Base-by-base conservation (phyloP, 1,140 invertebrate genomes). In the Drosophila ficusphila region DNA sequence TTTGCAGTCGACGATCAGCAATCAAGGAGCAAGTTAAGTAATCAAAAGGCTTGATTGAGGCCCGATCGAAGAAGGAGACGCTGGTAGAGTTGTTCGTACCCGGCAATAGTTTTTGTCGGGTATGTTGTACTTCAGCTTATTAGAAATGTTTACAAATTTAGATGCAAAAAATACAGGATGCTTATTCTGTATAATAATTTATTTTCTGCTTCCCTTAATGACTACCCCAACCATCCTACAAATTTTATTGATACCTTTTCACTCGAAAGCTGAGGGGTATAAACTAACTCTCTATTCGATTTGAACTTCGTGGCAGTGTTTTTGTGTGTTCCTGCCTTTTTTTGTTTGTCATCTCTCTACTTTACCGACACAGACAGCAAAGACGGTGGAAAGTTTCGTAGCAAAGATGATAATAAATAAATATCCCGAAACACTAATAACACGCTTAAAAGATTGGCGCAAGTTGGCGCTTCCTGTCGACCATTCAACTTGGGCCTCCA, bases 401-500 rank as follows among this genome's bases (percentile, higher is more conserved):
- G 67, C 52, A 11, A 70, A 85, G 86, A 86, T 85, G 68, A 86
- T 86, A 86, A 86, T 86, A 86, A 86, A 86, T 86, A 86, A 86
- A 86, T 86, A 82, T 86, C 69, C 82, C 82, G 77, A 86, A 88
- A 86, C 82, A 86, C 82, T 86, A 86, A 88, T 86, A 86, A 86
- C 82, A 86, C 82, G 76, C 76, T 81, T 88, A 81, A 81, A 39
- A 70, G 82, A 81, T 81, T 88, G 77, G 62, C 72, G 76, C 81
- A 86, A 86, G 82, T 86, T 69, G 81, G 72, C 77, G 81, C 81
- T 86, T 86, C 81, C 81, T 86, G 81, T 67, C 46, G 34, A 36
- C 39, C 47, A 25, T 39, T 49, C 42, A 29, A 33, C 42, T 36
- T 39, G 41, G 39, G 36, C 14, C 41, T 23, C 41, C 41, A 41